Percentiles rank a stretch among this genome's conserved stretches.
Conservation (phyloP, 2,797 vertebrate species). For the Todus mexicanus region DNA sequence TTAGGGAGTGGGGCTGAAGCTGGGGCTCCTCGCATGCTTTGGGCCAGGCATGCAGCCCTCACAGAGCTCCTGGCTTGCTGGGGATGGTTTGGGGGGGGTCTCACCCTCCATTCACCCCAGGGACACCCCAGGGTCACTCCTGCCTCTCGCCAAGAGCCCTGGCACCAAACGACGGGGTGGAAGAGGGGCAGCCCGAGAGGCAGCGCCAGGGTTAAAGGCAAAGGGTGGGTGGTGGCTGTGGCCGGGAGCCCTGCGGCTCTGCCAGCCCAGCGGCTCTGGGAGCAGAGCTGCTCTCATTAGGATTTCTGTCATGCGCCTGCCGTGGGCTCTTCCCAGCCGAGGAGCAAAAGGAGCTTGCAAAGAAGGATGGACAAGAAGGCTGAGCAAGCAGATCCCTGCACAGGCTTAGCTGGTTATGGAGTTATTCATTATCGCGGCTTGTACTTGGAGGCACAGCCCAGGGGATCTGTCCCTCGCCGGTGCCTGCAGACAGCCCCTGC, state of each 20-base stretch:
- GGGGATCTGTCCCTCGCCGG: background rate
- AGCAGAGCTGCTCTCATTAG: background rate
- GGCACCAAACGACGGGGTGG: background rate
- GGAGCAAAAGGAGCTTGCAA: background rate
- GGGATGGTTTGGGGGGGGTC: background rate
- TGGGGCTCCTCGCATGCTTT: background rate
- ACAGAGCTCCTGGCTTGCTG: background rate
- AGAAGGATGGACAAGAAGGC: background rate
- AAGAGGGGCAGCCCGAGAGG: background rate
- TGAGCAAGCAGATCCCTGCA: background rate
- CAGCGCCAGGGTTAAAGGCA: background rate
- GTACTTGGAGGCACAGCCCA: background rate
- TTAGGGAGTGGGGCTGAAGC: background rate
- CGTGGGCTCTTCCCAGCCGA: background rate
- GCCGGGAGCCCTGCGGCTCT: background rate
- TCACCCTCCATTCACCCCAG: background rate
- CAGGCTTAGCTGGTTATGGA: background rate
- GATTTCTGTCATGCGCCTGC: conserved; percentile 14
- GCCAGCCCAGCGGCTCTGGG: background rate
- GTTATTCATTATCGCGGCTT: background rate
- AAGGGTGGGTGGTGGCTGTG: background rate
- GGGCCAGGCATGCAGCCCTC: background rate
- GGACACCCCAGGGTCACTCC: too few species aligned
- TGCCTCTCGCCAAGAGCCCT: background rate
- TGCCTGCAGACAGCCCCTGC: background rate